These are phyloP conservation scores for Ameiurus melas DNA, from an alignment of 2,113 vertebrate genomes.

Conservation along the genomic window DNA sequence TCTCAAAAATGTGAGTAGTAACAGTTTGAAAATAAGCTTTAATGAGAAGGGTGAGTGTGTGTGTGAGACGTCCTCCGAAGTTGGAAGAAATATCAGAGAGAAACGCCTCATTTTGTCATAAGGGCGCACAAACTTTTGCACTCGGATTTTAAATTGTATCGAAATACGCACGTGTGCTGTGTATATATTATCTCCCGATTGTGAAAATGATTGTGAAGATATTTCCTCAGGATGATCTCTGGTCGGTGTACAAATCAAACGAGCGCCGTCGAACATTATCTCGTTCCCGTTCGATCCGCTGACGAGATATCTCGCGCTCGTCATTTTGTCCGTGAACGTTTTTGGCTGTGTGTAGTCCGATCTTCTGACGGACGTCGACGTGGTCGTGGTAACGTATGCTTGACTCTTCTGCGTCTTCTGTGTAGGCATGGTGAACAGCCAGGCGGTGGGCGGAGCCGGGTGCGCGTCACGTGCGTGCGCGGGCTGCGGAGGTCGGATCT, in stretches of 20 bases:
- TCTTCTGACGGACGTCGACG: background rate
- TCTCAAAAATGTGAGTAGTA: too few species aligned
- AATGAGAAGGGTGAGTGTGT: background rate
- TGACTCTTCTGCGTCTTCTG: background rate
- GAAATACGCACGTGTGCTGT: background rate
- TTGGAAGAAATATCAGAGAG: background rate
- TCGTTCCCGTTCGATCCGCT: too few species aligned
- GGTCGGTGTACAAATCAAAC: background rate
- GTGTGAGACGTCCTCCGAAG: background rate
- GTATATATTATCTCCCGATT: background rate
- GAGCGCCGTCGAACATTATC: too few species aligned
- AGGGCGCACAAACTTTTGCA: background rate
- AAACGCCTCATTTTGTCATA: background rate
- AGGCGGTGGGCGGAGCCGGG: conserved; percentile 57
- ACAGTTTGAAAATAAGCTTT: background rate
- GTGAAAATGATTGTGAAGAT: background rate
- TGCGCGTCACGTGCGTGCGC: conserved; percentile 72
- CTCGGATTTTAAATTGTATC: background rate
- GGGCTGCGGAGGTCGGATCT: conserved; percentile 77
- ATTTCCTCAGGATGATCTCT: background rate
- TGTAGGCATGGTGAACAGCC: conserved; percentile 76
- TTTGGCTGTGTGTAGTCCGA: background rate
- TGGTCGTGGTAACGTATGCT: background rate
- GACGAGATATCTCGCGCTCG: background rate
- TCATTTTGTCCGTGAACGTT: background rate